Evolutionary conservation across 2,797 vertebrate species (phyloP).

Genomic region (Podarcis lilfordi): DNA sequence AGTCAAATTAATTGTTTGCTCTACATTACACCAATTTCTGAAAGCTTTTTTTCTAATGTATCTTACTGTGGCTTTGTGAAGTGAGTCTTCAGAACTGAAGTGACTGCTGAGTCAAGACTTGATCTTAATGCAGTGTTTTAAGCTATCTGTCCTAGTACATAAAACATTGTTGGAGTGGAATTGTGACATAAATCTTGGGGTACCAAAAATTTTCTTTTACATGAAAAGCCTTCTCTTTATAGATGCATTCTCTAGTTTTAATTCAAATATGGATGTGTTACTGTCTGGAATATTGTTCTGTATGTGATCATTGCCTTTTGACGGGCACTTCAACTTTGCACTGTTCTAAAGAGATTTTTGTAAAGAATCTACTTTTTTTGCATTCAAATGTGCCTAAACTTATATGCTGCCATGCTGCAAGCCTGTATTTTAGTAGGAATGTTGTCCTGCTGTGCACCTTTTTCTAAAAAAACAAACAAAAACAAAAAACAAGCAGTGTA

Average conservation of each 20-base stretch:
- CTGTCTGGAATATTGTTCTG: constrained; percentile 60
- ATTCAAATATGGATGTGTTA: constrained; percentile 63
- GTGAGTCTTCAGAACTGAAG: constrained; percentile 40
- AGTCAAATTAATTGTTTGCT: constrained; percentile 38
- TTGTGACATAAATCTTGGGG: constrained; percentile 44
- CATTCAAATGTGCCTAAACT: constrained; percentile 80
- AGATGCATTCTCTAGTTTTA: constrained; percentile 32
- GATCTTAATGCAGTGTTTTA: constrained; percentile 27
- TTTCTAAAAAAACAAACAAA: constrained; percentile 24
- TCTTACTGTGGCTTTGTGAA: constrained; percentile 35
- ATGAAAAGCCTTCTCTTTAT: constrained; percentile 46
- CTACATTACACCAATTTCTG: constrained; percentile 34
- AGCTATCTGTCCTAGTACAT: constrained; percentile 42
- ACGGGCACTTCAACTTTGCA: constrained; percentile 75
- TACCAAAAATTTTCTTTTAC: constrained; percentile 55
- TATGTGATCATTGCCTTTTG: constrained; percentile 66
- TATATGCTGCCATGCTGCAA: constrained; percentile 75
- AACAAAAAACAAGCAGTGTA: constrained; percentile 56
- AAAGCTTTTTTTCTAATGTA: constrained; percentile 23
- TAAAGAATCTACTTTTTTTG: constrained; percentile 54
- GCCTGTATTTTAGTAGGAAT: constrained; percentile 62
- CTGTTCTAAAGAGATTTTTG: constrained; percentile 69
- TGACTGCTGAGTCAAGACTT: constrained; percentile 16
- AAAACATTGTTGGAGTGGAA: constrained; percentile 48
- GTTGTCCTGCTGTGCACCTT: constrained; percentile 72